Base-by-base conservation (phyloP, 1,140 invertebrate genomes). In the Zaprionus ghesquierei region DNA sequence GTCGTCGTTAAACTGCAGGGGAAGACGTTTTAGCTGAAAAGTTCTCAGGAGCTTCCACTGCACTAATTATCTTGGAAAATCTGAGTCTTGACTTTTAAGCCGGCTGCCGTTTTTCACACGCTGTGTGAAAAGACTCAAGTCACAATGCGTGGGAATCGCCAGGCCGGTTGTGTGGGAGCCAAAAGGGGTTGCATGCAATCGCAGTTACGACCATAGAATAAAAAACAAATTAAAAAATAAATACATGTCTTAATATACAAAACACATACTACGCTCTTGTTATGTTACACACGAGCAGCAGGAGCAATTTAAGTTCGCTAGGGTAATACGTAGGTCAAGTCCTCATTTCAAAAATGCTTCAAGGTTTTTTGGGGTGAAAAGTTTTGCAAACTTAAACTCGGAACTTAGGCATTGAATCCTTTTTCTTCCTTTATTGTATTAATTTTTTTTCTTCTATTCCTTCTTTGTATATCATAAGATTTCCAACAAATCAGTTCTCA, bases 1-100 rank as follows among this genome's bases (percentile, higher is more conserved):
- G 81, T 84, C 69, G 81, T 84, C 74, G 55, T 54, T 33, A 49
- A 46, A 55, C 22, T 66, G 13, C 55, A 59, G 22, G 63, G 62
- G 51, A 44, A 51, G 41, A 60, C 51, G 65, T 46, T 73, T 65
- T 76, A 60, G 22, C 41, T 46, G 64, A 68, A 86, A 89, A 87
- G 76, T 89, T 89, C 84, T 89, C 85, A 84, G 82, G 84, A 87
- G 73, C 75, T 89, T 75, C 65, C 69, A 78, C 60, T 70, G 77
- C 75, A 77, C 81, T 89, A 89, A 89, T 89, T 89, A 89, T 89
- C 85, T 87, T 80, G 66, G 69, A 89, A 89, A 89, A 89, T 89
- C 84, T 69, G 69, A 84, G 80, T 89, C 75, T 75, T 74, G 65
- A 54, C 59, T 85, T 79, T 77, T 66, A 33, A 80, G 64, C 70